Conservation (phyloP, 2,888 invertebrate genomes). For the Ornithoptera alexandrae region DNA sequence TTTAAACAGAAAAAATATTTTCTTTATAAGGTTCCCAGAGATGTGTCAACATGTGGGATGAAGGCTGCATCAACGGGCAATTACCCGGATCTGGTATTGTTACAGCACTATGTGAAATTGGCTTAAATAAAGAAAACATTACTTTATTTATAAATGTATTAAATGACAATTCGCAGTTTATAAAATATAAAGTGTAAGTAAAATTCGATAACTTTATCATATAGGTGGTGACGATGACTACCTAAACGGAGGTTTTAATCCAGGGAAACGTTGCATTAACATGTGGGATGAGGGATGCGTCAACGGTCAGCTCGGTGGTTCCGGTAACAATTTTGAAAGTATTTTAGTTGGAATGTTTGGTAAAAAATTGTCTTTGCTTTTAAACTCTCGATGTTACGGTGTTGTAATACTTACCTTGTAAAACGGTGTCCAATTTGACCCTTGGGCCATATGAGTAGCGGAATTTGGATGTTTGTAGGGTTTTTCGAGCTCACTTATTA, state of each 20-base stretch:
- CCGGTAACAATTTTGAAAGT: conserved; percentile 46
- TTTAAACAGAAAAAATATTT: neutral
- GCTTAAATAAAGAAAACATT: too few species aligned
- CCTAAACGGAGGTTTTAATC: conserved; percentile 60
- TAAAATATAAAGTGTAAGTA: neutral
- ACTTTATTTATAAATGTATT: too few species aligned
- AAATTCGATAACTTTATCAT: conserved; percentile 13
- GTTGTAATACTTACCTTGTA: too few species aligned
- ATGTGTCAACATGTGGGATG: conserved; percentile 59
- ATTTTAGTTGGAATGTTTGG: neutral
- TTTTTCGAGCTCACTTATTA: too few species aligned
- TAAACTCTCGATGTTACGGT: too few species aligned
- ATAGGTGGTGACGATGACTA: conserved; percentile 60
- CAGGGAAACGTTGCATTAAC: conserved; percentile 71
- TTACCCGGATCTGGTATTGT: conserved; percentile 48
- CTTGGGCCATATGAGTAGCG: too few species aligned
- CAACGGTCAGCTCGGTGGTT: conserved; percentile 61
- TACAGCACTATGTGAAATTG: too few species aligned
- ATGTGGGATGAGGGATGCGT: conserved; percentile 78
- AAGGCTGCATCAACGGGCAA: conserved; percentile 58
- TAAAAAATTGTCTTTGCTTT: neutral
- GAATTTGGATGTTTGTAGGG: too few species aligned
- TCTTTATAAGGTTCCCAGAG: conserved; percentile 34
- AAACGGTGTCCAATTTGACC: too few species aligned
- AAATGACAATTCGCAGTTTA: too few species aligned